These are phyloP conservation scores for Agrotis puta DNA, from an alignment of 2,888 invertebrate species.

Conservation along the genomic window DNA sequence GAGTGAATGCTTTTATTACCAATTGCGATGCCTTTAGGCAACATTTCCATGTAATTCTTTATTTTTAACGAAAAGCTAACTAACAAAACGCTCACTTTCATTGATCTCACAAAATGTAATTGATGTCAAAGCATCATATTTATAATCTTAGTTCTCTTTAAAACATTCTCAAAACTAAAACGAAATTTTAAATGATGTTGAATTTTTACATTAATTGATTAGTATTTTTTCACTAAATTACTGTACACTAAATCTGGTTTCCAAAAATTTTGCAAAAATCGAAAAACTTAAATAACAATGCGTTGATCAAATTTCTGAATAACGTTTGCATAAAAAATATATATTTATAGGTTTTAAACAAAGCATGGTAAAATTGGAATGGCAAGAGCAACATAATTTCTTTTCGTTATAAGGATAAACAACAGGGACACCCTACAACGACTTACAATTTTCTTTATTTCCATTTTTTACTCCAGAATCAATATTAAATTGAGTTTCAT, in stretches of 20 bases:
- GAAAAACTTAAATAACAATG: not conserved
- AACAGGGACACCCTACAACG: constrained; percentile 9
- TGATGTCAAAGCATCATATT: too few species aligned
- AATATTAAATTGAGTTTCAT: constrained; percentile 46
- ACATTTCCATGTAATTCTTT: not conserved
- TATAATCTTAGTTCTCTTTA: too few species aligned
- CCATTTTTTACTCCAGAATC: constrained; percentile 46
- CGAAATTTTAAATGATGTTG: too few species aligned
- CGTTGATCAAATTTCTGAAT: too few species aligned
- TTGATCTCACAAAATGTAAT: too few species aligned
- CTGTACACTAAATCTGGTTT: not conserved
- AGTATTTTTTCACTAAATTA: not conserved
- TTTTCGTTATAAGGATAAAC: too few species aligned
- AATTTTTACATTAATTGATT: not conserved
- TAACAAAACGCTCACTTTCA: not conserved
- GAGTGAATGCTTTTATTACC: not conserved
- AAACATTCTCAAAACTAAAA: too few species aligned
- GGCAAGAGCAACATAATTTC: too few species aligned
- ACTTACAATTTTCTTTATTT: constrained; percentile 13
- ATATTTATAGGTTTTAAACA: not conserved
- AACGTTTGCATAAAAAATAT: not conserved
- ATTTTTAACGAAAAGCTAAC: not conserved
- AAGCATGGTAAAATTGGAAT: not conserved
- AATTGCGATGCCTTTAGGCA: not conserved
- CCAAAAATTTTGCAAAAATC: not conserved